Percentiles rank a stretch among this genome's conserved stretches.
Conservation (phyloP, 2,113 vertebrate genomes). For the Alethe diademata region DNA sequence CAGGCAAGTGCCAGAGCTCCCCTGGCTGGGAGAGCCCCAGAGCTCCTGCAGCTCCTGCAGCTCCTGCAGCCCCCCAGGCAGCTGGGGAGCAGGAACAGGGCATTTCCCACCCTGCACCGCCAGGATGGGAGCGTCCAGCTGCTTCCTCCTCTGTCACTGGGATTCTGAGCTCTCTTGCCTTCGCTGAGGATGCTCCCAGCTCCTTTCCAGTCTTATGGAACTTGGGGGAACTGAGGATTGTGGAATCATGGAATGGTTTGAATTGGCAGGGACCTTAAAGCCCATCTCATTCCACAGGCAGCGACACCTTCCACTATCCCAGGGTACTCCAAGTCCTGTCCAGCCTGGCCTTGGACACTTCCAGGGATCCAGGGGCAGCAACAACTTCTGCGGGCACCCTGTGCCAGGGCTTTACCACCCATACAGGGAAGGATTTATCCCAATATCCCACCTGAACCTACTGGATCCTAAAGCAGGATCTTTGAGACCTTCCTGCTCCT, state of each 20-base stretch:
- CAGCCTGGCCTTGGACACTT: neutral
- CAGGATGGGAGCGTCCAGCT: fast-evolving
- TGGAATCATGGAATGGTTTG: neutral
- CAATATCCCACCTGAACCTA: neutral
- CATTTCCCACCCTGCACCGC: neutral
- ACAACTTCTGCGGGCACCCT: neutral
- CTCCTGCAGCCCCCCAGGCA: neutral
- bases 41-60: neutral
- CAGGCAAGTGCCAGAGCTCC: neutral
- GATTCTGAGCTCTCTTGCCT: neutral
- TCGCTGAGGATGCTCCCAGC: fast-evolving
- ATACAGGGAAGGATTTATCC: neutral
- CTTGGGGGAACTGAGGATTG: neutral
- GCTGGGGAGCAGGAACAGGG: neutral
- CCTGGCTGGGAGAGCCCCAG: neutral
- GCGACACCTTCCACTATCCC: neutral
- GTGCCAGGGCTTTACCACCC: neutral
- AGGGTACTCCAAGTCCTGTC: fast-evolving
- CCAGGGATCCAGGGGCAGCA: neutral
- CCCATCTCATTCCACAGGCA: fast-evolving
- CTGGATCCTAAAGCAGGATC: neutral
- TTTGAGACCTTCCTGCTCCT: neutral
- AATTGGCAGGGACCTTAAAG: neutral
- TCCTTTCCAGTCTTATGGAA: neutral
- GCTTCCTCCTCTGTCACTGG: neutral